A percentile compares a stretch with the other conserved stretches of the same genome.
Conservation (phyloP, 2,113 vertebrate species). For the Circaetus cinerascens region DNA sequence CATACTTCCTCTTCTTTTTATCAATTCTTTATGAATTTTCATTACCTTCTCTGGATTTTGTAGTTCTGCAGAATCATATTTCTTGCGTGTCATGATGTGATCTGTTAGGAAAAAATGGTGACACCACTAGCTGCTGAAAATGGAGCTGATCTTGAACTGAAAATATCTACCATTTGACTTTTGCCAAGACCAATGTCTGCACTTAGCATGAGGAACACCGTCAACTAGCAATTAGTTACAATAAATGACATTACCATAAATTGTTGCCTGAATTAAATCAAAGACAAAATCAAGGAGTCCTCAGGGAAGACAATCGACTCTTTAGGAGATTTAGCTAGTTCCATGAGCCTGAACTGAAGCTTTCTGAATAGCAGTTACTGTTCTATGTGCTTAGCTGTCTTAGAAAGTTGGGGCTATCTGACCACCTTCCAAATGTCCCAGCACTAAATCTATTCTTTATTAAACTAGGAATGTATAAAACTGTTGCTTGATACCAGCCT, state of each 20-base stretch:
- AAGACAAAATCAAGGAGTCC: background rate
- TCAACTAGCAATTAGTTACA: background rate
- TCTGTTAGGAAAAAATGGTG: background rate
- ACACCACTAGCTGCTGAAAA: background rate
- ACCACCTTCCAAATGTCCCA: background rate
- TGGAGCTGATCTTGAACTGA: background rate
- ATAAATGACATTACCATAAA: background rate
- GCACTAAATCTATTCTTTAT: background rate
- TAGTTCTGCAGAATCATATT: slow-evolving; percentile 4
- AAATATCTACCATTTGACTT: background rate
- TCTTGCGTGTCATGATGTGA: background rate
- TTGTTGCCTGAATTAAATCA: background rate
- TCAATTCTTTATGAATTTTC: slow-evolving; percentile 57
- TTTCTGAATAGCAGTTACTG: background rate
- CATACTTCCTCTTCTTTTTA: slow-evolving; percentile 24
- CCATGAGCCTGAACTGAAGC: background rate
- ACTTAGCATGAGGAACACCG: background rate
- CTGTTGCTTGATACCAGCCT: background rate
- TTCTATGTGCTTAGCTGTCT: background rate
- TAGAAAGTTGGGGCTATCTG: background rate
- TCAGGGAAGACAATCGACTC: background rate
- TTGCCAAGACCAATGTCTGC: background rate
- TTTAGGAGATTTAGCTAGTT: background rate
- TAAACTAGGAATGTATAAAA: background rate
- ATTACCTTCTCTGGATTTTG: background rate